Conservation (phyloP, 2,797 vertebrate genomes). For the Gallinago solitaria region DNA sequence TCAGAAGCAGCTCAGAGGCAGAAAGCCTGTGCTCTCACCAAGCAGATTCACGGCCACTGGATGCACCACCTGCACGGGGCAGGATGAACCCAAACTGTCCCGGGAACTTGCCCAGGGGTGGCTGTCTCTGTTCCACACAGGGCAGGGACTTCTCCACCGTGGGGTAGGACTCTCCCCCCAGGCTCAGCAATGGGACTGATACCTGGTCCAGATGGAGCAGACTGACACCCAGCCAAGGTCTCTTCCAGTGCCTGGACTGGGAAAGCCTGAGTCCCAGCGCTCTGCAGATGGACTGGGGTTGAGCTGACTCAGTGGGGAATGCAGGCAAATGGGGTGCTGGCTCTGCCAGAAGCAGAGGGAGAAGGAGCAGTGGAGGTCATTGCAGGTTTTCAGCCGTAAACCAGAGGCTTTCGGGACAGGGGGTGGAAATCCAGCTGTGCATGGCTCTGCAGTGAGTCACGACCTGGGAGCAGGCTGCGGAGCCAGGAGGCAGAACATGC, state of each 20-base stretch:
- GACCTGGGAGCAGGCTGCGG: background rate
- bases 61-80: background rate
- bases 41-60: background rate
- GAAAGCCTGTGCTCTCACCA: background rate
- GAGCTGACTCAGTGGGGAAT: background rate
- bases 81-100: background rate
- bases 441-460: conserved; percentile 33
- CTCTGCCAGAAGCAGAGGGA: background rate
- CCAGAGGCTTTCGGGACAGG: background rate
- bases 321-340: background rate
- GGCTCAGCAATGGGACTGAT: background rate
- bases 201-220: background rate
- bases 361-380: background rate
- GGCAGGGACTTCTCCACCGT: background rate
- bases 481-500: background rate
- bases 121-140: background rate
- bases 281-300: background rate
- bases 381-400: background rate
- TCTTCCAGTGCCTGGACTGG: background rate
- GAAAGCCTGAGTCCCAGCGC: background rate
- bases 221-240: background rate
- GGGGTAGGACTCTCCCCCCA: background rate
- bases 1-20: background rate
- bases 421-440: conserved; percentile 7
- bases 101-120: background rate